Evolutionary conservation across 2,888 invertebrate genomes (phyloP).

Genomic region (Scaptodrosophila latifasciaeformis): DNA sequence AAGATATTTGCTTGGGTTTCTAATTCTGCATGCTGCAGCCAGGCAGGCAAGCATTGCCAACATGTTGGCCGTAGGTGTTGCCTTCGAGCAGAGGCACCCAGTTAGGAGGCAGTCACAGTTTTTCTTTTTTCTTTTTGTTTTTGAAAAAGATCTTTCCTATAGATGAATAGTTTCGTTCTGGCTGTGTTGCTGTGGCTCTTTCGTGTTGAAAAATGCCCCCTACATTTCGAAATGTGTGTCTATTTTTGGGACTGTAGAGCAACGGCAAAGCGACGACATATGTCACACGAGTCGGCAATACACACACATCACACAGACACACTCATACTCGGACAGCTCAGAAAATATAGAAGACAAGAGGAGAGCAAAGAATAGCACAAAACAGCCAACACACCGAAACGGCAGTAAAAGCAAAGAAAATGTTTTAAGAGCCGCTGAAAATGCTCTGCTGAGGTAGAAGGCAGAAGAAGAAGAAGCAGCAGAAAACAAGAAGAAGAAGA

Average conservation of each 20-base stretch:
- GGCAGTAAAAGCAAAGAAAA: slow-evolving; percentile 3
- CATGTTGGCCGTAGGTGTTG: too few relatives aligned
- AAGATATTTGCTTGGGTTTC: too few relatives aligned
- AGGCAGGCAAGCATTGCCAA: too few relatives aligned
- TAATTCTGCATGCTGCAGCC: too few relatives aligned
- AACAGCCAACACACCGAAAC: slow-evolving; percentile 8
- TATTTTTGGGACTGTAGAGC: slow-evolving; percentile 47
- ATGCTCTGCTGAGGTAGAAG: neutral
- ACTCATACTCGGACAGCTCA: slow-evolving; percentile 27
- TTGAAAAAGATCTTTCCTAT: too few relatives aligned
- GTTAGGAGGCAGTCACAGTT: too few relatives aligned
- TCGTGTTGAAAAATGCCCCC: slow-evolving; percentile 50
- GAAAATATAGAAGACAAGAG: slow-evolving; percentile 7
- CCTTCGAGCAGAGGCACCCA: too few relatives aligned
- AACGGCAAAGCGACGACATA: slow-evolving; percentile 28
- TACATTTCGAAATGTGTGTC: slow-evolving; percentile 60
- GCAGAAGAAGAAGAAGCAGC: neutral
- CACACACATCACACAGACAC: too few relatives aligned
- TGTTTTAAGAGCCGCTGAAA: slow-evolving; percentile 3
- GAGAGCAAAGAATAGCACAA: slow-evolving; percentile 5
- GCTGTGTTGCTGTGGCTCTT: slow-evolving; percentile 1
- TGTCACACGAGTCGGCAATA: slow-evolving; percentile 57
- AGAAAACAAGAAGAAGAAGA: neutral
- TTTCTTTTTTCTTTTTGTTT: too few relatives aligned
- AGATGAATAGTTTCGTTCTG: too few relatives aligned